These are phyloP conservation scores for Pristionchus arcanus DNA, from an alignment of 2,888 invertebrate genomes.

Conservation along the genomic window DNA sequence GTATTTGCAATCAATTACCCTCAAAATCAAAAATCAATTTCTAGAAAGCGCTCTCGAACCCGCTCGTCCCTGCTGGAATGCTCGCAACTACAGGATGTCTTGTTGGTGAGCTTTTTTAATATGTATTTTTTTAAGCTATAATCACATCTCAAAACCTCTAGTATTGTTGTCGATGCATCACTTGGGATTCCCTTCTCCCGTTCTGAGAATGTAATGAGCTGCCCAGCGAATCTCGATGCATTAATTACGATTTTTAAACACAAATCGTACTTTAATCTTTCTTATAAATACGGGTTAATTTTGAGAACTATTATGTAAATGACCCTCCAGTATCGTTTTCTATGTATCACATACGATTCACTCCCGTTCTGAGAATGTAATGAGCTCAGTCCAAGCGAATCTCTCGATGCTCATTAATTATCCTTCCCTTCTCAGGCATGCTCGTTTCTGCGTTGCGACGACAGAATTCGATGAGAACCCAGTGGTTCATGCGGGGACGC, in stretches of 20 bases:
- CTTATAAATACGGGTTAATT: no score
- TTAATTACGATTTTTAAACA: no score
- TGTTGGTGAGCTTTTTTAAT: slow-evolving; percentile 30
- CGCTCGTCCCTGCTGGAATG: slow-evolving; percentile 55
- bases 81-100: slow-evolving; percentile 53
- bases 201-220: background rate
- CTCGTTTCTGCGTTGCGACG: slow-evolving; percentile 48
- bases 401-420: background rate
- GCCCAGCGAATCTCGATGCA: background rate
- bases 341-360: no score
- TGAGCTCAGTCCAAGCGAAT: background rate
- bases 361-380: background rate
- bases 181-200: background rate
- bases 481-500: slow-evolving; percentile 56
- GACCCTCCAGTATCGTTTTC: no score
- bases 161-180: no score
- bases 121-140: background rate
- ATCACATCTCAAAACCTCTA: no score
- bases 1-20: background rate
- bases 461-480: slow-evolving; percentile 44
- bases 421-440: slow-evolving; percentile 40
- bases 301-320: no score
- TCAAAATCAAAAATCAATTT: background rate
- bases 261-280: no score
- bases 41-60: slow-evolving; percentile 55